Evolutionary conservation across 2,797 vertebrate genomes (phyloP), one percentile per base, ranked within the genome.

Genomic region (Gymnothorax javanicus): DNA sequence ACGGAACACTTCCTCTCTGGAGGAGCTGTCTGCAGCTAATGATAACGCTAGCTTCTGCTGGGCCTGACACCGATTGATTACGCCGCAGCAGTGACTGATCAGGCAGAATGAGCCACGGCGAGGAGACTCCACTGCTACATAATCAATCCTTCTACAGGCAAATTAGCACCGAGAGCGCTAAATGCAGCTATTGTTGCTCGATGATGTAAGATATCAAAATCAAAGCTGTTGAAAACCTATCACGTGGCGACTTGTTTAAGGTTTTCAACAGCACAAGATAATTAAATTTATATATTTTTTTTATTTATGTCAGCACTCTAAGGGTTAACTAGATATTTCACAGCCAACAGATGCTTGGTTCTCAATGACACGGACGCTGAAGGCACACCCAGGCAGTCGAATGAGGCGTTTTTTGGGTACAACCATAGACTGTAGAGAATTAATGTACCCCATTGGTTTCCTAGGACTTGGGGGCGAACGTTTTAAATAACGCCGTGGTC

Each of bases 31-130:
- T 77, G 69, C 15, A 8, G 71, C 69, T 86, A 43, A 77, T 43
- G 27, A 86, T 11, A 77, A 33, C n/a, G 13, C 71, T n/a, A 23
- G 59, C 85, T 50, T n/a, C 56, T n/a, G 56, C 27, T 82, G 50
- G n/a, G 69, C 12, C 56, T 77, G 71, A 84, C 83, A 87, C 57
- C 83, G 9, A 69, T 58, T 85, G 33, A 71, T 59, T 58, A 71
- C 52, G 2, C 57, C 52, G 1, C 56, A 58, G 27, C 71, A 58
- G 23, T 60, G 43, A 81, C 15, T 27, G 69, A 73, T 77, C 69
- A 17, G 58, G 56, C 59, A 20, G 73, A 43, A 15, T 23, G 15
- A 79, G 85, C n/a, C 23, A 58, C 85, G 6, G 43, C 50, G 56
- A 85, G 64, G 23, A 73, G 64, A 50, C 23, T 1, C 75, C 8